Conservation (phyloP, 2,113 vertebrate genomes). For the Mustela lutreola region DNA sequence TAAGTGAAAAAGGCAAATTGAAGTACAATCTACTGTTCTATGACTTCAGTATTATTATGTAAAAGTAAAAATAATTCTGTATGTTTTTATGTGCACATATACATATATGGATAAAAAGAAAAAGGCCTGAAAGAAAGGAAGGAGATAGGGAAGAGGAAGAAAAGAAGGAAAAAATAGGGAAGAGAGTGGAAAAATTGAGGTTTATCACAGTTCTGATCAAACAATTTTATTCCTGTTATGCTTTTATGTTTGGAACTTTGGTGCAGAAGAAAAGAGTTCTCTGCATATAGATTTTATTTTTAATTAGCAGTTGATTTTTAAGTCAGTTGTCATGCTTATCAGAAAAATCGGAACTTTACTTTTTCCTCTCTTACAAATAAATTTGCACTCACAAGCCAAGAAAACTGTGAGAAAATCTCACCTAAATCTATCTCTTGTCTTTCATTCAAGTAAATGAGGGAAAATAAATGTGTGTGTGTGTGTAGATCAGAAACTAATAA, state of each 20-base stretch:
- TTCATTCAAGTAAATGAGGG: background rate
- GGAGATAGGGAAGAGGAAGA: background rate
- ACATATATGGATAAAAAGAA: background rate
- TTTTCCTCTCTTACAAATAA: conserved; percentile 2
- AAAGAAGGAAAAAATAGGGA: background rate
- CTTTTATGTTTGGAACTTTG: background rate
- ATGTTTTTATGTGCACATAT: background rate
- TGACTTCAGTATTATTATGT: background rate
- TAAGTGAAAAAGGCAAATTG: background rate
- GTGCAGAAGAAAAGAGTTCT: background rate
- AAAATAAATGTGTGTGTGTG: background rate
- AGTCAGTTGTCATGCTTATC: background rate
- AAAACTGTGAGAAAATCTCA: background rate
- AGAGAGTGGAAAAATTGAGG: background rate
- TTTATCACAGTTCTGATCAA: background rate
- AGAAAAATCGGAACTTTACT: background rate
- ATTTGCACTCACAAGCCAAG: background rate
- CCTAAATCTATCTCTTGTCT: background rate
- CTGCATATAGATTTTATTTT: conserved; percentile 2
- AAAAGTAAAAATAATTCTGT: background rate
- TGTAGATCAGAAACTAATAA: background rate
- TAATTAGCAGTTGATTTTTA: background rate
- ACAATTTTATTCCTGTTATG: background rate
- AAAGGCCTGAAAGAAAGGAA: background rate
- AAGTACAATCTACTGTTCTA: background rate